Evolutionary conservation across 2,888 invertebrate genomes (phyloP).

Genomic region (Auanema freiburgensis): DNA sequence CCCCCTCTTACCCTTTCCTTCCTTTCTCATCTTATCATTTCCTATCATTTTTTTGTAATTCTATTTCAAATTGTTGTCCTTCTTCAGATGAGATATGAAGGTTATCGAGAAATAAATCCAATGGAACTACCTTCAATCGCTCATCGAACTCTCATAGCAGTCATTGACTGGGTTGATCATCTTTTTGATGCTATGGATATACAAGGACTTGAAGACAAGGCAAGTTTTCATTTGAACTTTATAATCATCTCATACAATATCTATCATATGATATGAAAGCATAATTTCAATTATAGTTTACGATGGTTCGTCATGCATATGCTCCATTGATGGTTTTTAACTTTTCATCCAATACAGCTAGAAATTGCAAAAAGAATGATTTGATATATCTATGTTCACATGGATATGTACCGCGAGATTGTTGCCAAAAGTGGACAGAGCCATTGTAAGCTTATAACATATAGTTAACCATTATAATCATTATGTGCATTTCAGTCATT

Average conservation of each 20-base stretch:
- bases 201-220: conserved; percentile 59
- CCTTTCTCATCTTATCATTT: neutral
- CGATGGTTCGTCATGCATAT: conserved; percentile 56
- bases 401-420: conserved; percentile 54
- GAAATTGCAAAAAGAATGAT: conserved; percentile 39
- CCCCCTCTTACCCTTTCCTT: neutral
- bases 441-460: conserved; percentile 49
- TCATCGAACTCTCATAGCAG: conserved; percentile 57
- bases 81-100: conserved; percentile 61
- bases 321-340: conserved; percentile 56
- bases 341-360: conserved; percentile 31
- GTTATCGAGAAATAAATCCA: conserved; percentile 52
- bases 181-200: conserved; percentile 60
- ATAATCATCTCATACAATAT: neutral
- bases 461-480: too few species aligned
- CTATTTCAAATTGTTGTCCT: neutral
- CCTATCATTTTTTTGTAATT: neutral
- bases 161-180: conserved; percentile 62
- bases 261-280: neutral
- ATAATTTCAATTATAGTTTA: conserved; percentile 30
- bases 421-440: conserved; percentile 44
- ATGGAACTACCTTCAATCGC: conserved; percentile 55
- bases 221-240: conserved; percentile 14
- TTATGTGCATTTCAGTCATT: conserved; percentile 51
- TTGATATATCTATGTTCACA: conserved; percentile 55